Base-by-base conservation (phyloP, 2,113 vertebrate species). In the Gymnocephalus cernua region DNA sequence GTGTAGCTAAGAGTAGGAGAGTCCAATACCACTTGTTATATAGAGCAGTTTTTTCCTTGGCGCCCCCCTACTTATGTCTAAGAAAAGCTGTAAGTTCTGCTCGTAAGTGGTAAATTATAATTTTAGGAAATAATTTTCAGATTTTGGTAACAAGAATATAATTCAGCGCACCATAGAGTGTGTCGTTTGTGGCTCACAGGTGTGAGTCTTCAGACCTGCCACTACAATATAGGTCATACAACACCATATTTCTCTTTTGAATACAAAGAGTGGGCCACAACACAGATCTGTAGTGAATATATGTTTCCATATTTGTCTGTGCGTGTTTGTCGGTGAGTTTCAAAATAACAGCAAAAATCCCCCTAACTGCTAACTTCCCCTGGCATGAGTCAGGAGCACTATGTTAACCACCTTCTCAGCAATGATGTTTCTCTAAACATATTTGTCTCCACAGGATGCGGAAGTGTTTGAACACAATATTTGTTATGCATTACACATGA, bases 331-430 rank as follows among this genome's bases (percentile, higher is more conserved):
- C 3, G 1, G 35, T 54, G 45, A 41, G 44, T 80, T 88, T 91
- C 63, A 77, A 89, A 91, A 93, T 91, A 93, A 70, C 71, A 82
- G 15, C n/a, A 82, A 87, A 93, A 93, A 83, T 83, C 54, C 91
- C 89, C 89, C 38, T n/a, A 0, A 32, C 75, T 25, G 21, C 21
- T 21, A 86, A 93, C 87, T 95, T 94, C 93, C 93, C 74, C 88
- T 74, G 23, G 21, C 14, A 44, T 95, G 93, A 95, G 74, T 95
- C 91, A 94, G 76, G 15, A 50, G 41, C 79, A 54, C 64, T 77
- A 16, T 67, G 68, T 65, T 71, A 63, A 58, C 80, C 79, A 44
- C 73, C 50, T 45, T 77, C 77, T 65, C 69, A 79, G 76, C 77
- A 68, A 6, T 83, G 83, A 82, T 64, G 73, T 10, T 76, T 15